Conservation (phyloP, 2,888 invertebrate species). For the Acleris laterana region DNA sequence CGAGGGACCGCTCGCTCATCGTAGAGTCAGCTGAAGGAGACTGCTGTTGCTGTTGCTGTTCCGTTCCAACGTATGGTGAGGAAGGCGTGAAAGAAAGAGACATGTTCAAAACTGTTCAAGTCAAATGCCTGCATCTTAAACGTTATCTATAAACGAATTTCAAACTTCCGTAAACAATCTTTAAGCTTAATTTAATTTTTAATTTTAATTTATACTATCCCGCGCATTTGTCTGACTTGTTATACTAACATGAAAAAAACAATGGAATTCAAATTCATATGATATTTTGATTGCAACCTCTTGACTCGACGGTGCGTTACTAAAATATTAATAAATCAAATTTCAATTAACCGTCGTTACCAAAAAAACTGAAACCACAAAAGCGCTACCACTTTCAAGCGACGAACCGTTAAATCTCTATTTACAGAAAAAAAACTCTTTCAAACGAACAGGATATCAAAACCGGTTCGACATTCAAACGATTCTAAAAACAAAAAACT, state of each 20-base stretch:
- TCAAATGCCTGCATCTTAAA: not conserved
- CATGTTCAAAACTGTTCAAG: slow-evolving; percentile 40
- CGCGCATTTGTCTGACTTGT: too few species aligned
- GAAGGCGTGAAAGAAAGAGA: slow-evolving; percentile 68
- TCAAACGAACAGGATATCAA: slow-evolving; percentile 68
- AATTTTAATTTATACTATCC: too few species aligned
- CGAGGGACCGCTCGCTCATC: slow-evolving; percentile 81
- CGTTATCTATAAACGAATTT: too few species aligned
- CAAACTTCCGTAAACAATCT: too few species aligned
- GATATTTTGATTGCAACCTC: slow-evolving; percentile 62
- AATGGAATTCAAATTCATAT: slow-evolving; percentile 10
- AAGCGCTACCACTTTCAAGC: slow-evolving; percentile 65
- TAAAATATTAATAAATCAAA: slow-evolving; percentile 79
- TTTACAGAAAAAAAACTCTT: slow-evolving; percentile 66
- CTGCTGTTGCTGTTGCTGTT: slow-evolving; percentile 80
- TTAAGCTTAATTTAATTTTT: too few species aligned
- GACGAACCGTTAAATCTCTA: slow-evolving; percentile 80
- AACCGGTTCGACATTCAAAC: slow-evolving; percentile 79
- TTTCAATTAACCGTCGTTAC: slow-evolving; percentile 76
- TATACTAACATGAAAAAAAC: slow-evolving; percentile 2
- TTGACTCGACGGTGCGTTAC: slow-evolving; percentile 53
- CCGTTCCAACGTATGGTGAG: slow-evolving; percentile 51
- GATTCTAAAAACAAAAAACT: slow-evolving; percentile 72
- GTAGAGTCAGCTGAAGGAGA: slow-evolving; percentile 82
- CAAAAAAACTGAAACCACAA: slow-evolving; percentile 76